Conservation (phyloP, 2,888 invertebrate genomes). For the Willowsia nigromaculata region DNA sequence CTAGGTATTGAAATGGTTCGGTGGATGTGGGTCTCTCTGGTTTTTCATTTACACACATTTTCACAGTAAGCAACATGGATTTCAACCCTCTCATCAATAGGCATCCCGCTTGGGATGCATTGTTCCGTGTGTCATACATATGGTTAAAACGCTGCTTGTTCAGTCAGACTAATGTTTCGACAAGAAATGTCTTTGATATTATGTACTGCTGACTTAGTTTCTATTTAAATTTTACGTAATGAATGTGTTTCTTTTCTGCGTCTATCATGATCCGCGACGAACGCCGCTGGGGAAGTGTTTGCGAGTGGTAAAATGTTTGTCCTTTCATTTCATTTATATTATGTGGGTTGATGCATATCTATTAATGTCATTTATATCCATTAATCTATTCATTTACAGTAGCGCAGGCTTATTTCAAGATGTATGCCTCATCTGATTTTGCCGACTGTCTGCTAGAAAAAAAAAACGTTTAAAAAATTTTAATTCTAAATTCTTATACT, state of each 20-base stretch:
- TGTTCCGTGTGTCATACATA: slow-evolving; percentile 58
- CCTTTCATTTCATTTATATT: not conserved
- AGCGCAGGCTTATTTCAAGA: not conserved
- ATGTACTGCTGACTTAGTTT: slow-evolving; percentile 61
- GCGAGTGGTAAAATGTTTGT: not conserved
- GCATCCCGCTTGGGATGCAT: slow-evolving; percentile 47
- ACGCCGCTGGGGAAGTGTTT: not conserved
- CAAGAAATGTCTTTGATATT: slow-evolving; percentile 47
- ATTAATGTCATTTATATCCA: slow-evolving; percentile 22
- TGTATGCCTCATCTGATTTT: not conserved
- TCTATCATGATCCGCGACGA: slow-evolving; percentile 17
- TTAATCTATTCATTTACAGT: not conserved
- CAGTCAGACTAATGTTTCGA: slow-evolving; percentile 26
- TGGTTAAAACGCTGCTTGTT: slow-evolving; percentile 42
- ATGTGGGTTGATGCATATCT: slow-evolving; percentile 36
- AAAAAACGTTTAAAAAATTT: no score
- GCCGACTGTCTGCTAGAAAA: not conserved
- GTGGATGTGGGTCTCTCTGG: slow-evolving; percentile 70
- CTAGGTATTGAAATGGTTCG: slow-evolving; percentile 64
- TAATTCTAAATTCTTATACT: no score
- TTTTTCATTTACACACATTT: slow-evolving; percentile 64
- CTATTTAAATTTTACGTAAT: slow-evolving; percentile 60
- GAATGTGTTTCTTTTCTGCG: slow-evolving; percentile 1
- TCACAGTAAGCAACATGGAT: slow-evolving; percentile 62
- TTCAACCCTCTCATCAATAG: slow-evolving; percentile 50